Evolutionary conservation across 2,797 vertebrate genomes (phyloP), one percentile per base, ranked within the genome.

Genomic region (Tachyglossus aculeatus): DNA sequence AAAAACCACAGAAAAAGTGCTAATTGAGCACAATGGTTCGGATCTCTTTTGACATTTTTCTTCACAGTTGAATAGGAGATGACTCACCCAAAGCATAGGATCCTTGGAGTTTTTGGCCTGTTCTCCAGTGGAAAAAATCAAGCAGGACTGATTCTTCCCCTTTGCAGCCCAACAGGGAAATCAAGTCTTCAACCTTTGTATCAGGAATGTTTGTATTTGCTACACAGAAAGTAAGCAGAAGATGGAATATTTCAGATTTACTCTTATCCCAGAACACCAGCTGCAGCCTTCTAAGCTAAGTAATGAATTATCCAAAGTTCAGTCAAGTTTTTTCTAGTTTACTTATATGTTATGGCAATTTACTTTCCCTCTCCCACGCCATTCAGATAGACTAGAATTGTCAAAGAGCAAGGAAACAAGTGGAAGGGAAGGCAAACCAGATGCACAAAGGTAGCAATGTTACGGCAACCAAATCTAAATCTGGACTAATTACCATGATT

Each of bases 401-500:
- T 18, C 41, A 52, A 68, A 62, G 60, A 77, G 31, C 63, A 75
- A 72, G 51, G 13, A 34, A 7, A 57, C 18, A 24, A 67, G 10
- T 45, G 7, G 3, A 21, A 82, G 67, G 27, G 16, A 37, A 21
- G 36, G 72, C 38, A 21, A 62, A 72, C 45, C 47, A 75, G 61
- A 77, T 50, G 39, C n/a, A 69, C 40, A 86, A 79, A 79, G 68
- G 67, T 61, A 74, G 53, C 78, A 74, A 67, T 63, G 75, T 53
- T 56, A 45, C 45, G 74, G 54, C 63, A 84, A 67, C 55, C 67
- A 60, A 77, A 85, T 86, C 71, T 86, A 82, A 89, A 86, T 74
- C 77, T 71, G 69, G 64, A 82, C 84, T 65, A 72, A 88, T 90
- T 88, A 78, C 85, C 81, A 85, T 92, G 88, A 78, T 88, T 91